Evolutionary conservation across 2,888 invertebrate species (phyloP), one percentile per base, ranked within the genome.

Genomic region (Nymphalis urticae): DNA sequence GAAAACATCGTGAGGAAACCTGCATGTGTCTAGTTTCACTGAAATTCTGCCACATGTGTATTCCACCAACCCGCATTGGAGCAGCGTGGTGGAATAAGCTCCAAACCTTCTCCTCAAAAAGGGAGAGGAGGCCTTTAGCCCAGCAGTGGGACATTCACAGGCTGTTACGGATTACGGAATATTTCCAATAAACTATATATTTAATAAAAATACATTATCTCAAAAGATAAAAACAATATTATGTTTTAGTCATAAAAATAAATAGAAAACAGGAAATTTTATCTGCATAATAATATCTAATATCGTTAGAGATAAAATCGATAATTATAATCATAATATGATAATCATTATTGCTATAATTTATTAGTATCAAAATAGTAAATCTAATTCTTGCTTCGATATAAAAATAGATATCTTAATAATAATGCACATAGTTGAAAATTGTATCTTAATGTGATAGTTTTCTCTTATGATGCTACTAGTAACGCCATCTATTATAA

Each of bases 401-500:
- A 24, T 4, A 21, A 16, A 51, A 19, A 21, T 19, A 50, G 6
- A 19, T 48, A n/a, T 32, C 27, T 32, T 42, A 13, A 13, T 13
- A 42, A 42, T 42, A 13, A 6, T 32, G 27, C 6, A 32, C 5
- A 32, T 32, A 32, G 6, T 32, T 6, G 6, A 32, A 48, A 48
- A n/a, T 13, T 17, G 17, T 17, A 48, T 16, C 17, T 16, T 48
- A 21, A 21, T 32, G n/a, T 16, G 17, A 17, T 17, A n/a, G 48
- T 7, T 48, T n/a, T 17, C 10, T 2, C 2, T 56, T 27, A 2
- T 32, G 51, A 17, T 6, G 0, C 8, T 51, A 21, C n/a, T 7
- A 54, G 54, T 17, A 56, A 32, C 54, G 54, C 54, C 54, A 56
- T 56, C 54, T 56, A 32, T 27, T 16, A 56, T 32, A 16, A 17